Conservation (phyloP, 1,140 invertebrate species). For the Drosophila subpulchrella region DNA sequence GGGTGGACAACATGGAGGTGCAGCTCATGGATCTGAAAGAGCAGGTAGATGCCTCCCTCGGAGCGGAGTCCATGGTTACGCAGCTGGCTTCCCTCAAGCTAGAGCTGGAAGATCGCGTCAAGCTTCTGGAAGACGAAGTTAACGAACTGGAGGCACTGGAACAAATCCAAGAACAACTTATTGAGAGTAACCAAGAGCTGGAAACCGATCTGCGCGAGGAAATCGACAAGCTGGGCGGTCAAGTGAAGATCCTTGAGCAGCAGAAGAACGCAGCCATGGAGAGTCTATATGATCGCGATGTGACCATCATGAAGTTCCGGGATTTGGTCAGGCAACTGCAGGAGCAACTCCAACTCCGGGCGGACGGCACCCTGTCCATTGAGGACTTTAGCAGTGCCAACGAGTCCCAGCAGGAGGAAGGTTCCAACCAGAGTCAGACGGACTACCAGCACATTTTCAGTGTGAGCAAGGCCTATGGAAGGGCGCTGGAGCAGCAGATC, state of each 20-base stretch:
- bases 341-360: conserved; percentile 86
- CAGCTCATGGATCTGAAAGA: conserved; percentile 92
- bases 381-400: conserved; percentile 84
- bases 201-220: conserved; percentile 97
- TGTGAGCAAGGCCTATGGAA: conserved; percentile 94
- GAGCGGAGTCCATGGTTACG: conserved; percentile 99
- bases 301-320: conserved; percentile 97
- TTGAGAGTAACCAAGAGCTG: conserved; percentile 92
- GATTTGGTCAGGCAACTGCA: conserved; percentile 95
- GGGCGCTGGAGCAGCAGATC: conserved; percentile 96
- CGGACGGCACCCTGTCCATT: conserved; percentile 68
- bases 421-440: conserved; percentile 86
- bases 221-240: conserved; percentile 93
- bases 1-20: conserved; percentile 92
- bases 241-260: conserved; percentile 90
- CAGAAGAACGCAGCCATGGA: conserved; percentile 94
- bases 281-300: conserved; percentile 96
- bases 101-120: conserved; percentile 94
- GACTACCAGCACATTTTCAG: conserved; percentile 96
- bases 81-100: conserved; percentile 96
- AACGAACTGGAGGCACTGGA: conserved; percentile 92
- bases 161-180: conserved; percentile 91
- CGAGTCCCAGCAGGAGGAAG: conserved; percentile 67
- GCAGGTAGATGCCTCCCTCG: conserved; percentile 95
- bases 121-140: conserved; percentile 95